Conservation (phyloP, 2,888 invertebrate genomes). For the Cancer borealis region DNA sequence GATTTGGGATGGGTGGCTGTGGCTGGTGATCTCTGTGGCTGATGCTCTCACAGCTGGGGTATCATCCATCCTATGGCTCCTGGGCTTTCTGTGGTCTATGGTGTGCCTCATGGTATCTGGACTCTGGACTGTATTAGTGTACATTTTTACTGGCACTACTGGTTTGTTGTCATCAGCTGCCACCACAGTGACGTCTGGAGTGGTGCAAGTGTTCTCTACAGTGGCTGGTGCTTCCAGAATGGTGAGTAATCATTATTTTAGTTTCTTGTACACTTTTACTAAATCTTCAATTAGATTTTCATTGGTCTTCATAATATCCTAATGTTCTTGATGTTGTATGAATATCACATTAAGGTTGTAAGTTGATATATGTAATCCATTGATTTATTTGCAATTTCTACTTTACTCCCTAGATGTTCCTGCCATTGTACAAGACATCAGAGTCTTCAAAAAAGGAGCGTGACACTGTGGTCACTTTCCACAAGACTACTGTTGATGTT, state of each 20-base stretch:
- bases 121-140: conserved; percentile 66
- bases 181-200: conserved; percentile 54
- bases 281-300: neutral
- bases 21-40: conserved; percentile 62
- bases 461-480: neutral
- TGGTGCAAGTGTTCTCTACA: conserved; percentile 53
- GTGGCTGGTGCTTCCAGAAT: conserved; percentile 45
- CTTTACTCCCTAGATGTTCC: conserved; percentile 36
- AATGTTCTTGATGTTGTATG: neutral
- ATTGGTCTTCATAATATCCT: neutral
- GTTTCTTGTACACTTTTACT: neutral
- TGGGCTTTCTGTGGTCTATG: conserved; percentile 49
- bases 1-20: conserved; percentile 68
- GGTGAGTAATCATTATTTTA: conserved; percentile 50
- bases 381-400: neutral
- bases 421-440: conserved; percentile 30
- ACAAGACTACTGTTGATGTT: neutral
- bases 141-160: conserved; percentile 46
- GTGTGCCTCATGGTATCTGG: conserved; percentile 56
- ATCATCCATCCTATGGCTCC: conserved; percentile 48
- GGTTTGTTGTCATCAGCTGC: conserved; percentile 64
- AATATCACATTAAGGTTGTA: neutral
- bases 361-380: neutral
- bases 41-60: conserved; percentile 55
- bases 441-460: neutral